Evolutionary conservation across 2,888 invertebrate genomes (phyloP), one percentile per base, ranked within the genome.

Genomic region (Drosophila heteroneura): DNA sequence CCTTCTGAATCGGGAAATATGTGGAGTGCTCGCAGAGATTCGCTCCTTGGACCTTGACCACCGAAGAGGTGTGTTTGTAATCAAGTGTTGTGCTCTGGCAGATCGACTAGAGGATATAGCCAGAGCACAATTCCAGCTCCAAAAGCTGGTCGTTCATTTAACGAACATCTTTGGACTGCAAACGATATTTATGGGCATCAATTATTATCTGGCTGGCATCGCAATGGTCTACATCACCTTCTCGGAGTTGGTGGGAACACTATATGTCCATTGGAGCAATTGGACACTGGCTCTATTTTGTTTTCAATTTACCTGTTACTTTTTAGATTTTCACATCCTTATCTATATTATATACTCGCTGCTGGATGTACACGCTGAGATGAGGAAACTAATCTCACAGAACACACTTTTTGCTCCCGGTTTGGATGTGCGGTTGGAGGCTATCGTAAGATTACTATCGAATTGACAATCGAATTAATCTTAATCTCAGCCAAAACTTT

Each of bases 31-130:
- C 0, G n/a, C 33, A 10, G 72, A 79, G 10, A 51, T 47, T 0
- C 44, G 26, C 3, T 10, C 33, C 2, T 14, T 79, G n/a, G 66
- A 70, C 28, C 35, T 19, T 2, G 66, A 75, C 14, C 51, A 12
- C 10, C 57, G 84, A 0, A 59, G 16, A 28, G 84, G 78, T 37
- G 74, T 78, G 0, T 73, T 59, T 22, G 32, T 53, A 2, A 68
- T 66, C 2, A 66, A 69, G 10, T 78, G 82, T n/a, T 83, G 82
- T 22, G 59, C 16, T 1, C 41, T 81, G 28, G 78, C 82, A 10
- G 82, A 82, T 67, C 70, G 68, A 1, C 44, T 82, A 30, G 81
- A 82, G 26, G 14, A 12, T 0, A 72, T 83, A 30, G 84, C 74
- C 5, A 33, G n/a, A 12, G 32, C 53, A 5, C 81, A 82, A 16